A percentile compares a stretch with the other conserved stretches of the same genome.
These are phyloP conservation scores for Bombus haemorrhoidalis DNA, from an alignment of 1,140 invertebrate genomes.

Conservation along the genomic window DNA sequence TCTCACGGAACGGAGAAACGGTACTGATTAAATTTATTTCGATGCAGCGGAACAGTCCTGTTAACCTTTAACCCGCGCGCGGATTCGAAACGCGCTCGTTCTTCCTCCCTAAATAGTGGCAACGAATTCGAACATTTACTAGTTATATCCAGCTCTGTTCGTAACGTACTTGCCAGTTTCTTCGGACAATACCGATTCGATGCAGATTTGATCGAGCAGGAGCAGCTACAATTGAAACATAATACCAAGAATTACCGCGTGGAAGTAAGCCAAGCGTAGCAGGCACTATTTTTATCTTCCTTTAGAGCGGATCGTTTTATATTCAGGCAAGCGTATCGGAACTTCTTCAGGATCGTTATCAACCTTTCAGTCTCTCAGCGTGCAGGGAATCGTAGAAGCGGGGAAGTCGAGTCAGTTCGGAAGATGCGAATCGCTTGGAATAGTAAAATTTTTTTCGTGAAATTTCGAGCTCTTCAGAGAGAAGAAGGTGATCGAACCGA, in stretches of 20 bases:
- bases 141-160: background rate
- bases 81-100: background rate
- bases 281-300: background rate
- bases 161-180: background rate
- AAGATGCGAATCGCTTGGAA: background rate
- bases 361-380: too few species aligned
- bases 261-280: background rate
- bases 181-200: background rate
- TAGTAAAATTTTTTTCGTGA: background rate
- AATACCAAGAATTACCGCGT: background rate
- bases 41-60: background rate
- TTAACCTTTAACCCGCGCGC: background rate
- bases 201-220: background rate
- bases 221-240: background rate
- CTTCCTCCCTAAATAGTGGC: background rate
- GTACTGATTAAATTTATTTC: background rate
- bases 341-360: background rate
- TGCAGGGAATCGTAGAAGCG: background rate
- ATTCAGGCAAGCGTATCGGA: background rate
- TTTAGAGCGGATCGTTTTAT: background rate
- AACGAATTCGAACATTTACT: background rate
- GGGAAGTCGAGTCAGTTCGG: background rate
- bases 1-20: background rate
- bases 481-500: too few species aligned
- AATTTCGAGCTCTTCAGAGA: background rate